Conservation (phyloP, 2,113 vertebrate genomes). For the Lipophrys pholis region DNA sequence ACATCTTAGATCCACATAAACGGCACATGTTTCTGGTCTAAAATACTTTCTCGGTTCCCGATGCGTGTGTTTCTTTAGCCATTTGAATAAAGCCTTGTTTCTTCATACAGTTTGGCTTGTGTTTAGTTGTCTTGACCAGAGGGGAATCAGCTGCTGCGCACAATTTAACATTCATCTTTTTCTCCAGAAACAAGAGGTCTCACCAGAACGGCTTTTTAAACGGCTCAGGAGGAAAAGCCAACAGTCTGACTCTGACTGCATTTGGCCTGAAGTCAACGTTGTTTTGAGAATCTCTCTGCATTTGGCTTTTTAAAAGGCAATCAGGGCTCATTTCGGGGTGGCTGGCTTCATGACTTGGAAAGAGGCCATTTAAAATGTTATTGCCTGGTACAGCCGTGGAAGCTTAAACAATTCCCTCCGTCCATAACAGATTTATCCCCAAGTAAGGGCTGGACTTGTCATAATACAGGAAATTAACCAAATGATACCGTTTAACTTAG, state of each 20-base stretch:
- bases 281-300: neutral
- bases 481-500: neutral
- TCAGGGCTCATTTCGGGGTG: no score
- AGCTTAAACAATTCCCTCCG: neutral
- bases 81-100: no score
- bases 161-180: neutral
- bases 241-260: neutral
- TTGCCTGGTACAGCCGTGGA: conserved; percentile 12
- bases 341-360: no score
- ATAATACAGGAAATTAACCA: neutral
- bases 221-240: conserved; percentile 2
- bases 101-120: neutral
- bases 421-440: neutral
- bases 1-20: no score
- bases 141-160: neutral
- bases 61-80: no score
- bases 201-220: neutral
- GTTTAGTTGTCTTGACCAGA: conserved; percentile 6
- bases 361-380: neutral
- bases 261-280: conserved; percentile 3
- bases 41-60: no score
- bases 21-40: no score
- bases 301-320: no score
- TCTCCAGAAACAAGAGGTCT: neutral
- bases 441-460: neutral